phyloP scores from a whole-genome alignment of 2,797 vertebrate genomes.

The Pipistrellus kuhlii region DNA sequence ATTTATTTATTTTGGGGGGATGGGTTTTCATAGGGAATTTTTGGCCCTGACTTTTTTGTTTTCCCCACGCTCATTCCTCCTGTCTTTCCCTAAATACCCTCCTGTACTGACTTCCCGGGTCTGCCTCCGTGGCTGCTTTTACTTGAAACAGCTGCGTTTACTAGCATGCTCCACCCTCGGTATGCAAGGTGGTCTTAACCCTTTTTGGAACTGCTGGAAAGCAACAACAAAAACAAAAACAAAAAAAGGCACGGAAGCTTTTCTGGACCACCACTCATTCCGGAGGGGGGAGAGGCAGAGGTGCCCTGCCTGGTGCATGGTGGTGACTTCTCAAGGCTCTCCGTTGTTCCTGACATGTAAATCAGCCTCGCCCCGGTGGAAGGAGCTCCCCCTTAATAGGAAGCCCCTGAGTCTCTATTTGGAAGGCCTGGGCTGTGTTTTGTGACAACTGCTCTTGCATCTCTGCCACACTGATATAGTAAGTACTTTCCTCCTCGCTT shows the following conservation, averaged over 20 bases:
- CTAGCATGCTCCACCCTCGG: slow-evolving; percentile 58
- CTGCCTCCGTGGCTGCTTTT: slow-evolving; percentile 68
- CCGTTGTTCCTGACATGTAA: neutral
- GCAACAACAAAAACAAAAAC: neutral
- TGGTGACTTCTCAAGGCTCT: neutral
- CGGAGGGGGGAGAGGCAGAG: neutral
- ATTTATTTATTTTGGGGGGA: slow-evolving; percentile 71
- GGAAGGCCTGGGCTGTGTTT: neutral
- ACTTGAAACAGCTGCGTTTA: slow-evolving; percentile 80
- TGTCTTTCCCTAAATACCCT: slow-evolving; percentile 62
- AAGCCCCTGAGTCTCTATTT: neutral
- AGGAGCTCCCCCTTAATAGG: rapidly evolving
- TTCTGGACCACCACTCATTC: neutral
- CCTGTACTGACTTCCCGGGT: slow-evolving; percentile 50
- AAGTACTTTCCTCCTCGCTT: rapidly evolving
- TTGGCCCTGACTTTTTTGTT: slow-evolving; percentile 15
- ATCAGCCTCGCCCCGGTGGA: neutral
- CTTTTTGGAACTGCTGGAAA: slow-evolving; percentile 58
- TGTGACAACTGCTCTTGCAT: neutral
- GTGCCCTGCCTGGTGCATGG: rapidly evolving
- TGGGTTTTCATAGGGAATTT: slow-evolving; percentile 61
- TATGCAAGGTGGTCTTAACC: slow-evolving; percentile 75
- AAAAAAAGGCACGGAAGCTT: neutral
- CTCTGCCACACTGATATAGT: neutral
- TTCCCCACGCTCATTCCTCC: slow-evolving; percentile 38